Evolutionary conservation across 2,888 invertebrate genomes (phyloP).

Genomic region (Pandemis corylana): DNA sequence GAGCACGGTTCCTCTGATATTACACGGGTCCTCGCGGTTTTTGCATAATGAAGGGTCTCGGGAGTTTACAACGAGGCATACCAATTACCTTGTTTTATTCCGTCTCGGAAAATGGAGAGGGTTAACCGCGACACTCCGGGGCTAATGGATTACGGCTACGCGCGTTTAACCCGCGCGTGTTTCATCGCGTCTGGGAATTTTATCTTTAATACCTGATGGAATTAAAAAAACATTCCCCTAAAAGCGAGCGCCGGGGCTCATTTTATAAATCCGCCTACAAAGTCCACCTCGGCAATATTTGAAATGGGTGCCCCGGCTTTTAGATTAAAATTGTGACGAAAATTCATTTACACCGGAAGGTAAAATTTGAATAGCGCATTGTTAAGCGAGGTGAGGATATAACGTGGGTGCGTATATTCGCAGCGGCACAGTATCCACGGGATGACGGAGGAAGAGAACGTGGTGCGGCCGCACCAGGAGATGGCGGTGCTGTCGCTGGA

Average conservation of each 20-base stretch:
- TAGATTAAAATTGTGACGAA: not conserved
- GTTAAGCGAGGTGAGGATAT: no score
- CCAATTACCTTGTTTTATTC: constrained; percentile 38
- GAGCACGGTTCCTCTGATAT: constrained; percentile 18
- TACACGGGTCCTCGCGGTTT: constrained; percentile 33
- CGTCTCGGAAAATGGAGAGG: constrained; percentile 25
- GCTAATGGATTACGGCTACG: constrained; percentile 31
- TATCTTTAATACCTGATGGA: constrained; percentile 9
- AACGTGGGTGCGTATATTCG: constrained; percentile 44
- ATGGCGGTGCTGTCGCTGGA: constrained; percentile 92
- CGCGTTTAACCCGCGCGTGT: constrained; percentile 23
- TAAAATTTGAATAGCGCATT: not conserved
- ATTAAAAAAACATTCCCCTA: constrained; percentile 19
- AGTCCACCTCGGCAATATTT: not conserved
- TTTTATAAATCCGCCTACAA: not conserved
- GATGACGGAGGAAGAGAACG: constrained; percentile 96
- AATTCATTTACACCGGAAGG: not conserved
- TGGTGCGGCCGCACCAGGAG: constrained; percentile 95
- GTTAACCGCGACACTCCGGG: constrained; percentile 26
- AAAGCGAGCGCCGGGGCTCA: constrained; percentile 4
- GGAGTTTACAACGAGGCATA: constrained; percentile 33
- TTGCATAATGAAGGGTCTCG: constrained; percentile 34
- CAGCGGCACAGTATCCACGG: constrained; percentile 95
- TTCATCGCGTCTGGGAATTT: constrained; percentile 18
- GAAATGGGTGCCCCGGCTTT: not conserved